Evolutionary conservation across 2,113 vertebrate genomes (phyloP).

Genomic region (Rattus norvegicus): DNA sequence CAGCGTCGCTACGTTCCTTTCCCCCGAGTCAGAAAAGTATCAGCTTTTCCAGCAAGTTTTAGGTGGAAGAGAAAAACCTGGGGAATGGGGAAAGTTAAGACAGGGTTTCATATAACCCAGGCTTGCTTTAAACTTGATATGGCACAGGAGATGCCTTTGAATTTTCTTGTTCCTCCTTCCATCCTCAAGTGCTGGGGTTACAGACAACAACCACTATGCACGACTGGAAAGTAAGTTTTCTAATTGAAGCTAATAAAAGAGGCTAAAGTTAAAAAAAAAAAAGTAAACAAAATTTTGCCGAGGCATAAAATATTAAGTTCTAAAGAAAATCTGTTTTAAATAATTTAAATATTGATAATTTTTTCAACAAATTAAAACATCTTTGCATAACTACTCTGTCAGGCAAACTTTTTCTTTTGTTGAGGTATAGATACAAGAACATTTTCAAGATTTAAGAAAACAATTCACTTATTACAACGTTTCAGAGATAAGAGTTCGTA

Average conservation of each 20-base stretch:
- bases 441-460: constrained; percentile 35
- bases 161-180: neutral
- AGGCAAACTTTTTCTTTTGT: neutral
- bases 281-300: constrained; percentile 20
- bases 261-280: neutral
- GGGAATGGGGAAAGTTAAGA: neutral
- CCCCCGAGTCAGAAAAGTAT: neutral
- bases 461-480: neutral
- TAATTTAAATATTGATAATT: constrained; percentile 9
- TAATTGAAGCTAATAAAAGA: neutral
- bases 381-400: neutral
- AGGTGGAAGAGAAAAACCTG: neutral
- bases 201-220: neutral
- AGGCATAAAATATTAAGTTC: constrained; percentile 41
- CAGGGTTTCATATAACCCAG: neutral
- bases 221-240: neutral
- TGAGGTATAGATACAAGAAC: neutral
- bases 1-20: neutral
- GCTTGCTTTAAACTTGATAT: neutral
- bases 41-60: constrained; percentile 15
- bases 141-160: neutral
- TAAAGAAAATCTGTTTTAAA: neutral
- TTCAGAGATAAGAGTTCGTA: neutral
- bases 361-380: constrained; percentile 45
- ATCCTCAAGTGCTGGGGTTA: neutral